phyloP scores from a whole-genome alignment of 1,140 invertebrate genomes.

The Pseudoatta argentina region DNA sequence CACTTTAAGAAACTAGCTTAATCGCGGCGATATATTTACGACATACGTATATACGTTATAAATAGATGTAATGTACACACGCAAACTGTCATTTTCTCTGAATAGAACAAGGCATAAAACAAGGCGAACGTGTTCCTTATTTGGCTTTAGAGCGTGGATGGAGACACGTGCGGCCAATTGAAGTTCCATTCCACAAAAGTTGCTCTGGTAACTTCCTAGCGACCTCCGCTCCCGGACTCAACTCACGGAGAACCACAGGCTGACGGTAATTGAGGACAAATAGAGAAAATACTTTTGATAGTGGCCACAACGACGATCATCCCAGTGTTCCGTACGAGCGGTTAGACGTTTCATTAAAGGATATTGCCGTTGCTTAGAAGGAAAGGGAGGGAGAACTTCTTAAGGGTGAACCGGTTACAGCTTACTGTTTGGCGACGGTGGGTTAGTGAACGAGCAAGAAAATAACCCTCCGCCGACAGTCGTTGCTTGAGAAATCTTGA shows the following conservation, averaged over 20 bases:
- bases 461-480: conserved; percentile 17
- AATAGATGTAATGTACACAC: conserved; percentile 20
- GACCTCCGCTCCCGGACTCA: conserved; percentile 46
- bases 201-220: conserved; percentile 53
- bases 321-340: conserved; percentile 38
- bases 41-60: neutral
- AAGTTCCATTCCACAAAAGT: conserved; percentile 73
- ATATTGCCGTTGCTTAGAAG: conserved; percentile 67
- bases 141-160: conserved; percentile 50
- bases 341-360: conserved; percentile 78
- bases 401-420: conserved; percentile 44
- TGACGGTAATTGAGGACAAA: conserved; percentile 78
- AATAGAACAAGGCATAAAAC: conserved; percentile 39
- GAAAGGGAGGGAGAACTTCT: conserved; percentile 29
- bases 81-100: conserved; percentile 46
- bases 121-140: conserved; percentile 51
- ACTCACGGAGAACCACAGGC: conserved; percentile 51
- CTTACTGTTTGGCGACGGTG: conserved; percentile 19
- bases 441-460: conserved; percentile 29
- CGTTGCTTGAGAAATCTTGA: conserved; percentile 33
- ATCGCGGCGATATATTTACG: neutral
- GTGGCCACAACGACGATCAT: conserved; percentile 54
- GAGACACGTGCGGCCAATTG: conserved; percentile 61
- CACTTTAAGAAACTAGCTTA: too few species aligned
- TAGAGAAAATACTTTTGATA: conserved; percentile 74